Percentiles rank a stretch among this genome's conserved stretches.
These are phyloP conservation scores for Cylloceria caligata DNA, from an alignment of 2,888 invertebrate species.

Conservation along the genomic window DNA sequence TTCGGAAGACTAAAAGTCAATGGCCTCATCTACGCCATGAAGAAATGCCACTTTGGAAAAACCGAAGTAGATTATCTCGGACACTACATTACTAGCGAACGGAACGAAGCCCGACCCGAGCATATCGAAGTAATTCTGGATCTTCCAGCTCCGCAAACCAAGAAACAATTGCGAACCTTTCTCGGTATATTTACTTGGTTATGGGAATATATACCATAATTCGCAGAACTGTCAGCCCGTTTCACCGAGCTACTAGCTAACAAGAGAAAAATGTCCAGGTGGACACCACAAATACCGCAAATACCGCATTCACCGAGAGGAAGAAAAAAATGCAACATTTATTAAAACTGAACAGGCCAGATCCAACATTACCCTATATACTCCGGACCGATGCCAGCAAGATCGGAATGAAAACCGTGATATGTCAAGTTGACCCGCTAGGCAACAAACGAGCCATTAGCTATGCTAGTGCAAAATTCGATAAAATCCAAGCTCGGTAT, in stretches of 20 bases:
- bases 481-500: background rate
- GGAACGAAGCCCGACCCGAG: conserved; percentile 20
- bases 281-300: background rate
- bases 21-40: conserved; percentile 34
- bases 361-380: conserved; percentile 1
- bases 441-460: background rate
- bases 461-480: conserved; percentile 17
- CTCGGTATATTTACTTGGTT: conserved; percentile 56
- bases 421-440: background rate
- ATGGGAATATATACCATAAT: conserved; percentile 39
- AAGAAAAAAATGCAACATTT: conserved; percentile 16
- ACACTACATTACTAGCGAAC: conserved; percentile 23
- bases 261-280: conserved; percentile 26
- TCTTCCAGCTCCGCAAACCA: background rate
- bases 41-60: conserved; percentile 60
- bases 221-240: background rate
- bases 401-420: background rate
- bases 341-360: conserved; percentile 16
- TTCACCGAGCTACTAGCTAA: conserved; percentile 30
- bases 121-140: background rate
- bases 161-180: conserved; percentile 2
- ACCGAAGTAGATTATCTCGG: conserved; percentile 49
- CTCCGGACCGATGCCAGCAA: conserved; percentile 52
- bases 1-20: conserved; percentile 66
- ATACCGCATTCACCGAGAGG: conserved; percentile 27